Evolutionary conservation across 2,113 vertebrate genomes (phyloP).

Genomic region (Alethe castanea): DNA sequence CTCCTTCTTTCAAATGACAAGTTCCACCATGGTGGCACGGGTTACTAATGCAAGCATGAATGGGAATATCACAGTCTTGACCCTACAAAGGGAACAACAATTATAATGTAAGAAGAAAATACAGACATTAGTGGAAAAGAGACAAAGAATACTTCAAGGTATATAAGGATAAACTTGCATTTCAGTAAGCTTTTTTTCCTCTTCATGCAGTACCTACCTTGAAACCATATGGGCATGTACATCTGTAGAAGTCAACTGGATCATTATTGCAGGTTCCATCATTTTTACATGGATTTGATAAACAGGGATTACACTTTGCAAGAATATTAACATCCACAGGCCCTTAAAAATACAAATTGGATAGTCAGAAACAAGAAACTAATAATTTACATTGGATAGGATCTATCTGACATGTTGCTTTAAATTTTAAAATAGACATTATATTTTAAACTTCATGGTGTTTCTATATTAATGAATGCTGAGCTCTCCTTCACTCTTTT

Average conservation of each 20-base stretch:
- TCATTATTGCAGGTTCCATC: slow-evolving; percentile 94
- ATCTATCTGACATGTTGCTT: neutral
- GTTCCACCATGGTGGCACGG: slow-evolving; percentile 91
- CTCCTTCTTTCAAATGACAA: slow-evolving; percentile 94
- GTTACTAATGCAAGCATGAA: slow-evolving; percentile 93
- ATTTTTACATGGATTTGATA: slow-evolving; percentile 95
- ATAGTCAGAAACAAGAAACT: neutral
- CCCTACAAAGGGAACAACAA: slow-evolving; percentile 75
- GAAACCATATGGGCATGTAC: slow-evolving; percentile 94
- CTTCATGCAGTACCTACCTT: slow-evolving; percentile 77
- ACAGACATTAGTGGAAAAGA: neutral
- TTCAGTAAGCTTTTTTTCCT: neutral
- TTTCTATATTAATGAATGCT: neutral
- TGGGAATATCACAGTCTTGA: slow-evolving; percentile 91
- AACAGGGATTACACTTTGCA: slow-evolving; percentile 95
- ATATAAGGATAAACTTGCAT: neutral
- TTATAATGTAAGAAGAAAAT: neutral
- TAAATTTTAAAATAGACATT: neutral
- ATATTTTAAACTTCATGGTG: neutral
- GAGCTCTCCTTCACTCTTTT: neutral
- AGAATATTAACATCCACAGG: slow-evolving; percentile 89
- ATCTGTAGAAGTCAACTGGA: slow-evolving; percentile 94
- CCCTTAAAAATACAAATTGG: slow-evolving; percentile 74
- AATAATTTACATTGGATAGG: neutral
- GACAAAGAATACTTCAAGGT: neutral